Base-by-base conservation (phyloP, 1,140 invertebrate species). In the Brachionus sp. region DNA sequence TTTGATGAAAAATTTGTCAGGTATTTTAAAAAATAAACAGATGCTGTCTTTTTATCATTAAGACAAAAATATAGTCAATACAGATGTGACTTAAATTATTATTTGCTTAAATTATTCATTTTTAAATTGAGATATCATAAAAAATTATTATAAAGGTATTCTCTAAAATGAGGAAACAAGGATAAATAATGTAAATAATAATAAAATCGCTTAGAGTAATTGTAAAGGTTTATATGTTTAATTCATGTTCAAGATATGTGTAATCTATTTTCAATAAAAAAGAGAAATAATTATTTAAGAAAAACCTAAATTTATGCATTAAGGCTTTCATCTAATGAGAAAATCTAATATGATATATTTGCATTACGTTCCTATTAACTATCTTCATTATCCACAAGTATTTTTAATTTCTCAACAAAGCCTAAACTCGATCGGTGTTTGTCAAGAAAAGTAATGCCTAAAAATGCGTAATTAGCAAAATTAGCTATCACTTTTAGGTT, bases 161-260 rank as follows among this genome's bases (percentile, higher is more conserved):
- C 23, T 29, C 64, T 66, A 33, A 33, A 46, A 66, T 19, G 66
- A 70, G 66, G 66, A 70, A 70, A 70, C 66, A 70, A 19, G 66
- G 50, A 57, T 57, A 70, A 39, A 70, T 39, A 70, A 70, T 70
- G 66, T 70, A 70, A 70, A 70, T 70, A 70, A 39, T 70, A 3
- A 66, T 66, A 70, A 7, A 33, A 35, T 39, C 35, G n/a, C 66
- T 19, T 5, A 37, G n/a, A 70, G 37, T 2, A 5, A 6, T 29
- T 13, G 12, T 33, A 66, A 66, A 66, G 29, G 64, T 12, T 66
- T 66, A 66, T 33, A 66, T 25, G 13, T 66, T 33, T 70, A 39
- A 39, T 70, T 37, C 50, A 19, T 57, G 50, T 57, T 23, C 19
- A 57, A 57, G 50, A 39, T 70, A 70, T 70, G 35, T 70, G 35